phyloP scores from a whole-genome alignment of 2,888 invertebrate species.

The Melinaea menophilus region DNA sequence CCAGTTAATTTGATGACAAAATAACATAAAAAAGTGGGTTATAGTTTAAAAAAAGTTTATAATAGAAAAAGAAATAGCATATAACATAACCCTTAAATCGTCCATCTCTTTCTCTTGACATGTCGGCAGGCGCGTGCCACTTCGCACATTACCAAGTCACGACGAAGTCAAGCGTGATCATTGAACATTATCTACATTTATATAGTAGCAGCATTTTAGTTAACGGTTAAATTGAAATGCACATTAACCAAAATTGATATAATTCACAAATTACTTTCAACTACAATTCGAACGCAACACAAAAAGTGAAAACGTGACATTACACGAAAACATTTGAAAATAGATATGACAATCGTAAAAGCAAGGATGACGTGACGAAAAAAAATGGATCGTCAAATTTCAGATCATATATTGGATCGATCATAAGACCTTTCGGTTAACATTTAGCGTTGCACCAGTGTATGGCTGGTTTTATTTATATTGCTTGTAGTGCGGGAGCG shows the following conservation, averaged over 20 bases:
- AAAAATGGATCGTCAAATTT: background rate
- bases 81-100: slow-evolving; percentile 10
- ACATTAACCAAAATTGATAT: slow-evolving; percentile 22
- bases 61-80: slow-evolving; percentile 9
- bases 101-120: slow-evolving; percentile 40
- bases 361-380: background rate
- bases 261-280: background rate
- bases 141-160: slow-evolving; percentile 52
- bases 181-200: slow-evolving; percentile 40
- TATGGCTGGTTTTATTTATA: slow-evolving; percentile 71
- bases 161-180: slow-evolving; percentile 49
- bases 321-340: background rate
- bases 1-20: too few relatives aligned
- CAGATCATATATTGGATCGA: slow-evolving; percentile 54
- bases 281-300: background rate
- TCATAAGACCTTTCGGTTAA: slow-evolving; percentile 64
- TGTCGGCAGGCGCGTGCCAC: slow-evolving; percentile 55
- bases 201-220: slow-evolving; percentile 34
- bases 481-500: slow-evolving; percentile 72
- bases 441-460: slow-evolving; percentile 63
- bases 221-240: slow-evolving; percentile 33
- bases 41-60: slow-evolving; percentile 10
- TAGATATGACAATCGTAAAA: background rate
- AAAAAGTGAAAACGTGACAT: background rate
- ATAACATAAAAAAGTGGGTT: too few relatives aligned